Evolutionary conservation across 2,888 invertebrate species (phyloP), one percentile per base, ranked within the genome.

Genomic region (Lamproptera curius): DNA sequence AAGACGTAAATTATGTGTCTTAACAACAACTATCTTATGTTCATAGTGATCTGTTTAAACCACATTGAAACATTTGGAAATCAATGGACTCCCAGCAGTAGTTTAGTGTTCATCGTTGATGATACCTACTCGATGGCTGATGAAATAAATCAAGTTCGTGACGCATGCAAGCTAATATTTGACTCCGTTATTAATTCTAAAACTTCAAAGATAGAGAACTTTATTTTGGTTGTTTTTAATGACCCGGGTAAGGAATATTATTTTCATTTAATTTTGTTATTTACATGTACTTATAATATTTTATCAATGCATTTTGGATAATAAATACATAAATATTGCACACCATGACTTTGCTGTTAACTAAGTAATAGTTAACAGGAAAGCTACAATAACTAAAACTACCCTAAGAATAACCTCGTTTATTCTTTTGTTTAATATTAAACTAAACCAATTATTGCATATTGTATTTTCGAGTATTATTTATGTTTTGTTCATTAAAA

Each of bases 31-130:
- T 28, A 10, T 5, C 2, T 9, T 5, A 28, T 28, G 9, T 28
- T 28, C 9, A 28, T 28, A 5, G 2, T 28, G 28, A 10, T 28
- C n/a, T 28, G 28, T 28, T 5, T 9, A 5, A 28, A 8, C 9
- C n/a, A n/a, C n/a, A n/a, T 10, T n/a, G 10, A 9, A 28, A 8
- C n/a, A 28, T 28, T 28, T 2, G 28, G 4, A 8, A 28, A 28
- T 28, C 2, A 9, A 28, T 2, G 9, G 9, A 5, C 28, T 9
- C 10, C 9, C 10, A 81, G 72, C 57, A 65, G 72, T 16, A 78
- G 77, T 61, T 61, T 84, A 5, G 63, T 70, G 0, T 79, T 82
- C 46, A 70, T 77, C 0, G 79, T 83, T 8, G 83, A 84, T 41
- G 66, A 74, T 11, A 82, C 83, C 0, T 38, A 0, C 0, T 82